Evolutionary conservation across 1,140 invertebrate species (phyloP).

Genomic region (Caenorhabditis brenneri): DNA sequence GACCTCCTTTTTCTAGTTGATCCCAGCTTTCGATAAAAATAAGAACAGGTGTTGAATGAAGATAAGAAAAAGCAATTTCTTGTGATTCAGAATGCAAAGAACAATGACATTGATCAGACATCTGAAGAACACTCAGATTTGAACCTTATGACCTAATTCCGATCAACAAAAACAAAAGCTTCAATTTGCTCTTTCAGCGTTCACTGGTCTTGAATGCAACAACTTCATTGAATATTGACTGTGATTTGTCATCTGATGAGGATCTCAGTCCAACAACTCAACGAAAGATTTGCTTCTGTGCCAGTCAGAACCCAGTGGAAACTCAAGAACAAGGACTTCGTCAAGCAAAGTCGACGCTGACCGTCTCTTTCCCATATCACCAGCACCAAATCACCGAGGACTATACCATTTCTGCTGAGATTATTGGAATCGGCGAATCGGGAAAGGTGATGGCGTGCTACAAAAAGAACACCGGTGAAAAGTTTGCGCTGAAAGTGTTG

Average conservation of each 20-base stretch:
- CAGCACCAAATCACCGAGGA: slow-evolving; percentile 82
- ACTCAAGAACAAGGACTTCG: slow-evolving; percentile 54
- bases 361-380: slow-evolving; percentile 76
- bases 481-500: slow-evolving; percentile 88
- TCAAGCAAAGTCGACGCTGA: slow-evolving; percentile 55
- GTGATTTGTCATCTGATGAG: slow-evolving; percentile 54
- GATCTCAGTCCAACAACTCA: slow-evolving; percentile 50
- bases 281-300: slow-evolving; percentile 55
- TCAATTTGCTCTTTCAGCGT: slow-evolving; percentile 43
- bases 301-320: slow-evolving; percentile 48
- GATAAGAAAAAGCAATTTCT: neutral
- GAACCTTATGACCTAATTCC: neutral
- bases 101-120: slow-evolving; percentile 25
- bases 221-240: slow-evolving; percentile 46
- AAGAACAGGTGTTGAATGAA: slow-evolving; percentile 6
- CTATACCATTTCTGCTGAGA: slow-evolving; percentile 89
- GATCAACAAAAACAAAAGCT: neutral
- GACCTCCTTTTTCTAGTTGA: neutral
- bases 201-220: slow-evolving; percentile 55
- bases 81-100: slow-evolving; percentile 39
- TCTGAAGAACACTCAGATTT: slow-evolving; percentile 4
- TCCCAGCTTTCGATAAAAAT: neutral
- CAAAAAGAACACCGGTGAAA: slow-evolving; percentile 77
- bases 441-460: slow-evolving; percentile 84
- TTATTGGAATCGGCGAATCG: slow-evolving; percentile 95